phyloP scores from a whole-genome alignment of 2,113 vertebrate genomes.

The Stercorarius parasiticus region DNA sequence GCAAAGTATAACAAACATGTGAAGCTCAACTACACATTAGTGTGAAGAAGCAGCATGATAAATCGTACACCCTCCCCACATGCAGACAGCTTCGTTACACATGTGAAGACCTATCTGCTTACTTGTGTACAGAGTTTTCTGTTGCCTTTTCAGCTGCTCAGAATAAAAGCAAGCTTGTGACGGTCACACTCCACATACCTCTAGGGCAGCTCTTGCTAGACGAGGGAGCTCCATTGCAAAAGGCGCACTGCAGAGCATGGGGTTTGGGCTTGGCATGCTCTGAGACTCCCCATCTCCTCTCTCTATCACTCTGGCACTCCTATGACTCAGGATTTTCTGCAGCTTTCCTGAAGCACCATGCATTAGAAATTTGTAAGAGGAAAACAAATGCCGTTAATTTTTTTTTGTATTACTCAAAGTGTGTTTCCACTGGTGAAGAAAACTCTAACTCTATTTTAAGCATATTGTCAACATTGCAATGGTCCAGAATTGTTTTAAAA shows the following conservation, averaged over 20 bases:
- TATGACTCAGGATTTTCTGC: background rate
- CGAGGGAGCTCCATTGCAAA: background rate
- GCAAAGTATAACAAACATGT: background rate
- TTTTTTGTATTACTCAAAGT: background rate
- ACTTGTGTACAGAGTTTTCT: background rate
- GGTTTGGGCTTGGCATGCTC: background rate
- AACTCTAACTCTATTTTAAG: background rate
- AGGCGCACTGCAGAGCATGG: background rate
- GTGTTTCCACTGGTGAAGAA: background rate
- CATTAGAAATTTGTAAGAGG: background rate
- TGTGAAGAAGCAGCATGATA: background rate
- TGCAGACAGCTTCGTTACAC: fast-evolving
- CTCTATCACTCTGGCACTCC: background rate
- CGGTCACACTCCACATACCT: background rate
- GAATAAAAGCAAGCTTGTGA: background rate
- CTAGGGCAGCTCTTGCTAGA: background rate
- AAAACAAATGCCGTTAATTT: background rate
- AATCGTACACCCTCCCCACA: background rate
- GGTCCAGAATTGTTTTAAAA: background rate
- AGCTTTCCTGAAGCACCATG: background rate
- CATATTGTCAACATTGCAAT: background rate
- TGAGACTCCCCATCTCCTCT: background rate
- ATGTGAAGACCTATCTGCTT: background rate
- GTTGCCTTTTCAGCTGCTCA: background rate
- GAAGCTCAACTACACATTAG: background rate